Evolutionary conservation across 2,113 vertebrate genomes (phyloP).

Genomic region (Malurus cyaneus): DNA sequence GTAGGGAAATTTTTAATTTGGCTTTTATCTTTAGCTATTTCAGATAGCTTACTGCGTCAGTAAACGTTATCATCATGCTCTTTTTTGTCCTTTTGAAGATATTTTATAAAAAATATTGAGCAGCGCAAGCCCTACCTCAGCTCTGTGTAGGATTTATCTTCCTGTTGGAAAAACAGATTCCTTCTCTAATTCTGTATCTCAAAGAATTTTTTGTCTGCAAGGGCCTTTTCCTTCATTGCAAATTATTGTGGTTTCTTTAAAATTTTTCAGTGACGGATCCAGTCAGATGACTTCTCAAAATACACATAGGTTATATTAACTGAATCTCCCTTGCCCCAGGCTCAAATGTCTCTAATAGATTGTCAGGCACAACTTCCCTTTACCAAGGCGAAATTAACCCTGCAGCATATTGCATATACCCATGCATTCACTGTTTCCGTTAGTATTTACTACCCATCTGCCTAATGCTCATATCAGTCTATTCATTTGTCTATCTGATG

Average conservation of each 20-base stretch:
- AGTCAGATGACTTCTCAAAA: not conserved
- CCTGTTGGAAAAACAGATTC: not conserved
- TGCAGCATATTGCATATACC: not conserved
- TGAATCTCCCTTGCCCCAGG: not conserved
- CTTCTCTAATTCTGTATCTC: not conserved
- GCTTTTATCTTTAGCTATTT: conserved; percentile 1
- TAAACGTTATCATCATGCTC: not conserved
- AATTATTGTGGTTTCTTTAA: not conserved
- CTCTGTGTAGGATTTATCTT: not conserved
- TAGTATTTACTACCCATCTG: not conserved
- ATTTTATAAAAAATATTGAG: not conserved
- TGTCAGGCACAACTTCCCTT: not conserved
- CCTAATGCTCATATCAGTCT: not conserved
- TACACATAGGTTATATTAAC: not conserved
- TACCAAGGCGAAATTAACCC: not conserved
- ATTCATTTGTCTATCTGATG: not conserved
- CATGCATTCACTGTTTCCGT: not conserved
- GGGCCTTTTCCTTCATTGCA: not conserved
- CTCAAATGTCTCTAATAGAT: not conserved
- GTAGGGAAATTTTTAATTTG: not conserved
- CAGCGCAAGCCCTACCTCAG: not conserved
- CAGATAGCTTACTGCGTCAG: not conserved
- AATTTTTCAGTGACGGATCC: not conserved
- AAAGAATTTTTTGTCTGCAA: not conserved
- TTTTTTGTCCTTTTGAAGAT: not conserved